phyloP scores from a whole-genome alignment of 1,140 invertebrate genomes.

The Anthonomus grandis region DNA sequence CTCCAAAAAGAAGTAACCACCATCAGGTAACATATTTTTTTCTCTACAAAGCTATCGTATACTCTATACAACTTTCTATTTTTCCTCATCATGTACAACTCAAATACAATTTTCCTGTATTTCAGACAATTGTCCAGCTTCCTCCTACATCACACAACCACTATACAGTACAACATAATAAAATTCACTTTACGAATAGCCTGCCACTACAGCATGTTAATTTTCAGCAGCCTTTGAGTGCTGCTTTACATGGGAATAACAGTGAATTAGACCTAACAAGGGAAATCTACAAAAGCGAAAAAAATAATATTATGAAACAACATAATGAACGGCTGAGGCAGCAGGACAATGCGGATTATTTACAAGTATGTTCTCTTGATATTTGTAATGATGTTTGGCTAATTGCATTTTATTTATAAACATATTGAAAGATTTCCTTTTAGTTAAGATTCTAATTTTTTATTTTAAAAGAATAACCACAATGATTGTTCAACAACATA shows the following conservation, averaged over 20 bases:
- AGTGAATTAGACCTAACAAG: conserved; percentile 39
- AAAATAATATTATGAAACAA: conserved; percentile 51
- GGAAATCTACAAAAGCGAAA: conserved; percentile 47
- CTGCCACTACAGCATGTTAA: conserved; percentile 48
- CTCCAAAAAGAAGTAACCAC: conserved; percentile 43
- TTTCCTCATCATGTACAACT: not conserved
- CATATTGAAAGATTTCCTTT: too few species aligned
- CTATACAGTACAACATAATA: conserved; percentile 43
- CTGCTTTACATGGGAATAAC: conserved; percentile 38
- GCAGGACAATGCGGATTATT: conserved; percentile 26
- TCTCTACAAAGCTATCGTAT: too few species aligned
- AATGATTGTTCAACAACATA: too few species aligned
- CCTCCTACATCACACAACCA: conserved; percentile 39
- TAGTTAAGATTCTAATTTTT: too few species aligned
- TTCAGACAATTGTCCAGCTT: conserved; percentile 10
- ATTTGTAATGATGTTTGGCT: too few species aligned
- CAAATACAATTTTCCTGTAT: not conserved
- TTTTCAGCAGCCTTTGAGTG: conserved; percentile 45
- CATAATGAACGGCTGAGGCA: conserved; percentile 43
- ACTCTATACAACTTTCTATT: too few species aligned
- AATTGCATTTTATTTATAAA: too few species aligned
- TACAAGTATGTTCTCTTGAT: conserved; percentile 15
- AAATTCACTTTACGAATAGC: conserved; percentile 50
- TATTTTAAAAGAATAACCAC: too few species aligned
- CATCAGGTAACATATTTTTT: conserved; percentile 21